A percentile compares a stretch with the other conserved stretches of the same genome.
Conservation (phyloP, 2,113 vertebrate genomes). For the Narcine bancroftii region DNA sequence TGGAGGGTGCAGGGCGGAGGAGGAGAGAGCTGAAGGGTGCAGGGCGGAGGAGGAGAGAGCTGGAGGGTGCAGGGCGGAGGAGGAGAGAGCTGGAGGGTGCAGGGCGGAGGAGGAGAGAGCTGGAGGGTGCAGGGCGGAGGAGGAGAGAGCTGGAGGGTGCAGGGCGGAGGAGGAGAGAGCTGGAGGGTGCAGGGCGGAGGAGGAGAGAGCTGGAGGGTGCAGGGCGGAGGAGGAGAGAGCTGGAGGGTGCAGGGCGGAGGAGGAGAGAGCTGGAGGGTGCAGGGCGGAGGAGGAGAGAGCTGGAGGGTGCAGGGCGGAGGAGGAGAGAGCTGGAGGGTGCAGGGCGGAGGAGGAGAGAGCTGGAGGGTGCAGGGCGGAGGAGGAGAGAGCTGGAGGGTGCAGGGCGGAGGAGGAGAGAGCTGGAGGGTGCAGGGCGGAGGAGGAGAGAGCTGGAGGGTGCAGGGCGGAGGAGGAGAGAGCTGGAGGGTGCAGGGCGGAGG, state of each 20-base stretch:
- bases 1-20: too few relatives aligned
- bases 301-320: not conserved
- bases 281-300: not conserved
- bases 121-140: too few relatives aligned
- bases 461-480: too few relatives aligned
- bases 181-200: accelerated
- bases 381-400: not conserved
- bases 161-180: too few relatives aligned
- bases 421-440: too few relatives aligned
- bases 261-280: not conserved
- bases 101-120: not conserved
- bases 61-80: too few relatives aligned
- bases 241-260: too few relatives aligned
- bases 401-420: too few relatives aligned
- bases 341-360: not conserved
- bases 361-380: not conserved
- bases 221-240: not conserved
- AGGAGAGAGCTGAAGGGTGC: too few relatives aligned
- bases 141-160: accelerated
- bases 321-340: not conserved
- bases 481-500: too few relatives aligned
- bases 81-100: not conserved
- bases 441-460: too few relatives aligned
- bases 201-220: not conserved
- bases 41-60: too few relatives aligned